Evolutionary conservation across 2,797 vertebrate genomes (phyloP).

Genomic region (Neomorphus geoffroyi): DNA sequence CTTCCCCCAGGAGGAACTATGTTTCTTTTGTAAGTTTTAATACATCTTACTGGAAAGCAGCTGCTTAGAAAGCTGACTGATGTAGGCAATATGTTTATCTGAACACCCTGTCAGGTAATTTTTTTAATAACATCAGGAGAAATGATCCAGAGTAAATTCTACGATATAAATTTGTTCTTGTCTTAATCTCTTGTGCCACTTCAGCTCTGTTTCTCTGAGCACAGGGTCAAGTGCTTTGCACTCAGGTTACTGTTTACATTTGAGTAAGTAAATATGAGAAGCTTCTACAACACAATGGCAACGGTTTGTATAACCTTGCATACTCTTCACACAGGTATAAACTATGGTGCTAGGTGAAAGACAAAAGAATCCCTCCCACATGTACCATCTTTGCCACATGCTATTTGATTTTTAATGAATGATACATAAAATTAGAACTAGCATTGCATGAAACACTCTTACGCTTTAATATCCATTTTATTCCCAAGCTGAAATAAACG

Average conservation of each 20-base stretch:
- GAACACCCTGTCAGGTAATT: not conserved
- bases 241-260: slow-evolving; percentile 39
- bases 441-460: not conserved
- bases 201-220: not conserved
- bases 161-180: slow-evolving; percentile 21
- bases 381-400: not conserved
- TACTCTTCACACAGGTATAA: not conserved
- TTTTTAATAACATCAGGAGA: slow-evolving; percentile 10
- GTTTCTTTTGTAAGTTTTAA: slow-evolving; percentile 44
- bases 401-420: not conserved
- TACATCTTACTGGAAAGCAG: slow-evolving; percentile 35
- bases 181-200: slow-evolving; percentile 29
- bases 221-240: slow-evolving; percentile 8
- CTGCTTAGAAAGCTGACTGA: slow-evolving; percentile 5
- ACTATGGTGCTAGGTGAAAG: not conserved
- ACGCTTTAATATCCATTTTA: not conserved
- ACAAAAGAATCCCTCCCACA: not conserved
- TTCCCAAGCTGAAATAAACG: not conserved
- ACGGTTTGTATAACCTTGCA: not conserved
- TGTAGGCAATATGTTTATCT: not conserved
- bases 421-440: not conserved
- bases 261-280: slow-evolving; percentile 29
- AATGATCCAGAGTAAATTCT: slow-evolving; percentile 18
- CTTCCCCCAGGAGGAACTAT: slow-evolving; percentile 10
- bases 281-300: slow-evolving; percentile 14